Evolutionary conservation across 1,140 invertebrate species (phyloP).

Genomic region (Laupala kohalensis): DNA sequence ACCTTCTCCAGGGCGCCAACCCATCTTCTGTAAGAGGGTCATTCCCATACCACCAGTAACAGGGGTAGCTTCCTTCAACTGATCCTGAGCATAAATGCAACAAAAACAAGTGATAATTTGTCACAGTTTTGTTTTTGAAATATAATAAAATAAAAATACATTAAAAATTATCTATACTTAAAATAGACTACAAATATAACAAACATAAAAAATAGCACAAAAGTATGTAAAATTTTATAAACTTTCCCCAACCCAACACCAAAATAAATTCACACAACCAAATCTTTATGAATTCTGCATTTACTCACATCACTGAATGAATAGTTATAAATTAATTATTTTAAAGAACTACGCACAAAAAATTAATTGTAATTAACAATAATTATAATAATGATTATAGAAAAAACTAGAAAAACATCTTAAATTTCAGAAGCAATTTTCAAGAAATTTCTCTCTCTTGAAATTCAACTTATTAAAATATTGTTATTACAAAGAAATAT

Average conservation of each 20-base stretch:
- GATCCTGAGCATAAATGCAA: constrained; percentile 48
- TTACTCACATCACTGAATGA: neutral
- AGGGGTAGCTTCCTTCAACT: constrained; percentile 68
- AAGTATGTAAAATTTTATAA: neutral
- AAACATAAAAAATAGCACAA: neutral
- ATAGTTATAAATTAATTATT: neutral
- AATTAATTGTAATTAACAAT: neutral
- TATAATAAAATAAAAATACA: too few species aligned
- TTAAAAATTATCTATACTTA: too few species aligned
- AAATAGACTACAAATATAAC: neutral
- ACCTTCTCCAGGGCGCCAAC: constrained; percentile 90
- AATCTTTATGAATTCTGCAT: neutral
- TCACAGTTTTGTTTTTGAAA: too few species aligned
- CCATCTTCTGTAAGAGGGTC: constrained; percentile 94
- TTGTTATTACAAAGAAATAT: too few species aligned
- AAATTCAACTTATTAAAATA: too few species aligned
- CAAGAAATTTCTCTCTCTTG: too few species aligned
- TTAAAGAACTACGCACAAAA: neutral
- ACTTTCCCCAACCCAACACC: neutral
- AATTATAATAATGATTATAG: neutral
- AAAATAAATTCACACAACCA: too few species aligned
- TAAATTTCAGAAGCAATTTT: too few species aligned
- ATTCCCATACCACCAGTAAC: constrained; percentile 89
- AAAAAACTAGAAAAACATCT: neutral
- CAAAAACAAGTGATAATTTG: neutral